phyloP scores from a whole-genome alignment of 2,888 invertebrate species.

The Dioctria linearis region DNA sequence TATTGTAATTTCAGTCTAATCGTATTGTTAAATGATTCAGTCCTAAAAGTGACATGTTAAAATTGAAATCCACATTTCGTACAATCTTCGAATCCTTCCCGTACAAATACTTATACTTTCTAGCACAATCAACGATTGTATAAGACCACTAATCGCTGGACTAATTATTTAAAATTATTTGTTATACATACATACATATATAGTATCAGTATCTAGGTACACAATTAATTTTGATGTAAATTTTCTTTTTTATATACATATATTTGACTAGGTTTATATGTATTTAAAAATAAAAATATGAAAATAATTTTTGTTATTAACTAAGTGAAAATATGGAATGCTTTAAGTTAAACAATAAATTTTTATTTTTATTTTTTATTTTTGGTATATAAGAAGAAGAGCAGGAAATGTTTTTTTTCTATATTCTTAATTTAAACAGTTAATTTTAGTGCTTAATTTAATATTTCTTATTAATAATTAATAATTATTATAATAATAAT shows the following conservation, averaged over 20 bases:
- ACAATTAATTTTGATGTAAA: constrained; percentile 29
- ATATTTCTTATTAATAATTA: not conserved
- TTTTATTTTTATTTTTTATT: not conserved
- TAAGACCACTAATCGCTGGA: too few relatives aligned
- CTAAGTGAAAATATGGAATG: constrained; percentile 23
- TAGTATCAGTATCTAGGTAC: constrained; percentile 13
- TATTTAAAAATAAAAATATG: constrained; percentile 9
- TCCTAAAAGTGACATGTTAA: too few relatives aligned
- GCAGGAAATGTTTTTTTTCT: constrained; percentile 1
- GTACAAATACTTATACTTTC: too few relatives aligned
- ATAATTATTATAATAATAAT: constrained; percentile 15
- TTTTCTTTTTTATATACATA: constrained; percentile 24
- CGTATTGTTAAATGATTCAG: too few relatives aligned
- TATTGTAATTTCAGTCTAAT: too few relatives aligned
- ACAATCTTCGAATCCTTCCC: too few relatives aligned
- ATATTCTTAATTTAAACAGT: constrained; percentile 37
- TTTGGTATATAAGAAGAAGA: constrained; percentile 17
- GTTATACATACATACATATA: not conserved
- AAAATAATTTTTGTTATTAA: constrained; percentile 12
- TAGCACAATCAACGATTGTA: too few relatives aligned
- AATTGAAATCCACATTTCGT: too few relatives aligned
- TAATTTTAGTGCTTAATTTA: constrained; percentile 41
- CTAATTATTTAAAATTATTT: too few relatives aligned
- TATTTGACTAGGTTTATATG: too few relatives aligned
- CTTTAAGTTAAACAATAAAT: not conserved